A percentile compares a stretch with the other conserved stretches of the same genome.
These are phyloP conservation scores for Coregonus sp. DNA, from an alignment of 2,797 vertebrate genomes.

Conservation along the genomic window DNA sequence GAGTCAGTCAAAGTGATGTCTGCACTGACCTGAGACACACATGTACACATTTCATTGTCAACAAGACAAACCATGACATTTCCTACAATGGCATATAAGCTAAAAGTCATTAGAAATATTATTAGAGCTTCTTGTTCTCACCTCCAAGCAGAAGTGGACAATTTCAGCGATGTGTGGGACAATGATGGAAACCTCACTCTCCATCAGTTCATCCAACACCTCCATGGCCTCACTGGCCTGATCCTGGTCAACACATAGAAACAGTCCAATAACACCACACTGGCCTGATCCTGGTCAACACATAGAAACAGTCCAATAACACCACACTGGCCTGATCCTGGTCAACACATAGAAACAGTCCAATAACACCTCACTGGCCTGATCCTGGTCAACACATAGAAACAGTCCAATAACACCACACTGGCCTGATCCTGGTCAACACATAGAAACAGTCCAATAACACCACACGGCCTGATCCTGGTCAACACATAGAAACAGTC, in stretches of 20 bases:
- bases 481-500: constrained; percentile 57
- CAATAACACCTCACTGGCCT: too few species aligned
- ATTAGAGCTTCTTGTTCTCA: constrained; percentile 60
- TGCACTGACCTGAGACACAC: constrained; percentile 75
- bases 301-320: constrained; percentile 17
- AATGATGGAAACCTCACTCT: constrained; percentile 85
- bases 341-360: too few species aligned
- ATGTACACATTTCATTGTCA: background rate
- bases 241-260: constrained; percentile 72
- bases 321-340: too few species aligned
- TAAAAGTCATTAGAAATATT: background rate
- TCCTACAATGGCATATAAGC: background rate
- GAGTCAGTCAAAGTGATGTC: constrained; percentile 74
- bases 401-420: too few species aligned
- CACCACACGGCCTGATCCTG: constrained; percentile 85
- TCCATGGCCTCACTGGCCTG: constrained; percentile 88
- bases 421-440: too few species aligned
- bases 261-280: background rate
- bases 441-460: constrained; percentile 45
- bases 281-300: too few species aligned
- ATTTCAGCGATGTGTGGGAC: constrained; percentile 81
- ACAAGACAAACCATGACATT: background rate
- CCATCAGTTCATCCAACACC: constrained; percentile 88
- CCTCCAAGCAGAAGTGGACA: constrained; percentile 85
- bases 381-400: too few species aligned